phyloP scores from a whole-genome alignment of 2,888 invertebrate species.

The Oxyscelio sp. region DNA sequence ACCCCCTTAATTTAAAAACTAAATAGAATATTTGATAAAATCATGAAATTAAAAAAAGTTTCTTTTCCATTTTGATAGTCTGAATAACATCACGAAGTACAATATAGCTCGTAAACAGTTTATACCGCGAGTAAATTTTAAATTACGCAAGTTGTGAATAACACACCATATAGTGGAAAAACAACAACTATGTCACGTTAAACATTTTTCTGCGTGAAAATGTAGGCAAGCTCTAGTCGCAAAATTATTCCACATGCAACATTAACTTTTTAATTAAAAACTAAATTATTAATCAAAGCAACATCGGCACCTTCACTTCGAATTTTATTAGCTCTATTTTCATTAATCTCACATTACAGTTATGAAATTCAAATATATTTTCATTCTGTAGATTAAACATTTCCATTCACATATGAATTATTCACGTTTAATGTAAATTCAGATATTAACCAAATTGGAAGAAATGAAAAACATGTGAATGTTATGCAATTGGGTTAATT shows the following conservation, averaged over 20 bases:
- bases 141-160: background rate
- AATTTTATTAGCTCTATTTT: constrained; percentile 15
- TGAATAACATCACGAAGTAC: background rate
- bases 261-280: constrained; percentile 1
- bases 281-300: background rate
- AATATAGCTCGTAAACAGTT: background rate
- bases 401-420: constrained; percentile 2
- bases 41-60: background rate
- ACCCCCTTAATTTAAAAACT: too few species aligned
- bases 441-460: constrained; percentile 3
- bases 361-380: constrained; percentile 10
- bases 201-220: background rate
- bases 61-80: background rate
- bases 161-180: background rate
- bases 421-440: constrained; percentile 3
- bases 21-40: too few species aligned
- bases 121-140: constrained; percentile 1
- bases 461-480: background rate
- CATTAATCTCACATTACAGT: constrained; percentile 16
- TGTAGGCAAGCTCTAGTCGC: background rate
- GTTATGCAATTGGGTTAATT: constrained; percentile 4
- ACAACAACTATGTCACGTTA: constrained; percentile 1
- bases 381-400: constrained; percentile 2
- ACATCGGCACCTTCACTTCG: background rate
- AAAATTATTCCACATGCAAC: background rate